Evolutionary conservation across 2,888 invertebrate species (phyloP).

Genomic region (Parochlus steinenii): DNA sequence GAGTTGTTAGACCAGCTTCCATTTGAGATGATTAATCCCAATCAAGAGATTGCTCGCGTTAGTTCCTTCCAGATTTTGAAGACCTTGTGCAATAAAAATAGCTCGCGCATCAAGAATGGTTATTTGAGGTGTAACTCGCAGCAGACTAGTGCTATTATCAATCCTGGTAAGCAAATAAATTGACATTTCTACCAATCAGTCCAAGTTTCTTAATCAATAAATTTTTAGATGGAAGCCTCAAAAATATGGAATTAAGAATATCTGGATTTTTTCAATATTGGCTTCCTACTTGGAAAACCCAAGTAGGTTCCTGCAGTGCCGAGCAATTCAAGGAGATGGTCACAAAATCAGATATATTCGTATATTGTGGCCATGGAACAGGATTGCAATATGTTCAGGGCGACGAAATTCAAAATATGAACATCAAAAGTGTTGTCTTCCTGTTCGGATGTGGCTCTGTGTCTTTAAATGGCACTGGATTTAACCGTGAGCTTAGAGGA

Average conservation of each 20-base stretch:
- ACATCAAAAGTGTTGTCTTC: constrained; percentile 39
- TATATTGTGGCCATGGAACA: constrained; percentile 55
- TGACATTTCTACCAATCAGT: background rate
- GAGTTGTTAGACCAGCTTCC: constrained; percentile 28
- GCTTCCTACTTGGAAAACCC: constrained; percentile 31
- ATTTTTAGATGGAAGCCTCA: constrained; percentile 25
- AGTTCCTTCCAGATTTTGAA: constrained; percentile 25
- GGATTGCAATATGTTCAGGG: constrained; percentile 41
- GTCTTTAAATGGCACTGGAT: constrained; percentile 27
- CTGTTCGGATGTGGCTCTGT: constrained; percentile 49
- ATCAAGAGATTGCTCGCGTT: constrained; percentile 25
- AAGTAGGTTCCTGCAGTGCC: constrained; percentile 33
- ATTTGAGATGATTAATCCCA: constrained; percentile 26
- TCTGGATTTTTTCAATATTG: constrained; percentile 33
- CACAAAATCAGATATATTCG: constrained; percentile 36
- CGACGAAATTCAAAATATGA: constrained; percentile 35
- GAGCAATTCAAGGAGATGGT: constrained; percentile 35
- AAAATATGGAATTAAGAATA: constrained; percentile 31
- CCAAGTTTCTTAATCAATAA: background rate
- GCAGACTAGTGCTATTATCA: constrained; percentile 22
- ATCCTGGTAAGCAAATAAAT: constrained; percentile 20
- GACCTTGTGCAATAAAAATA: constrained; percentile 21
- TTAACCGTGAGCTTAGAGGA: constrained; percentile 32
- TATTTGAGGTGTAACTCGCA: constrained; percentile 21
- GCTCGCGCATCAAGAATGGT: constrained; percentile 20